These are phyloP conservation scores for Labeo rohita DNA, from an alignment of 2,113 vertebrate genomes.

Conservation along the genomic window DNA sequence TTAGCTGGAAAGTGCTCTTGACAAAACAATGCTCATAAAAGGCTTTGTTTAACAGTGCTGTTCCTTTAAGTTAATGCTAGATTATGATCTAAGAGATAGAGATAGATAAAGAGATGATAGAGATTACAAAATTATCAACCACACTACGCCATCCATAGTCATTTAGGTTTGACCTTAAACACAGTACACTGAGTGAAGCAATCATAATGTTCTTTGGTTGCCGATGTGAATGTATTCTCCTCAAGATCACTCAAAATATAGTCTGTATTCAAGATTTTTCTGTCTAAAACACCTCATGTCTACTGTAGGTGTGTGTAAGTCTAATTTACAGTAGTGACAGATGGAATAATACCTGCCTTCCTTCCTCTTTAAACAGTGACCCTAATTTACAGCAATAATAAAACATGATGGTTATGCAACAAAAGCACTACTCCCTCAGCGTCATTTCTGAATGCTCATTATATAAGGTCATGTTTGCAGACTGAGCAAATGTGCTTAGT, in stretches of 20 bases:
- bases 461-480: slow-evolving; percentile 34
- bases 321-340: background rate
- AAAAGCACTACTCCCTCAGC: background rate
- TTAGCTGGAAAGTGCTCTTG: background rate
- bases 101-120: background rate
- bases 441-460: slow-evolving; percentile 2
- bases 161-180: background rate
- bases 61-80: background rate
- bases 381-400: slow-evolving; percentile 12
- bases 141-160: background rate
- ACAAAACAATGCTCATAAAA: background rate
- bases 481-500: background rate
- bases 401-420: background rate
- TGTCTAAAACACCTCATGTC: background rate
- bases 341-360: background rate
- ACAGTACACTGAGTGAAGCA: background rate
- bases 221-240: background rate
- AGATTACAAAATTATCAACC: background rate
- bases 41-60: background rate
- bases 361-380: background rate
- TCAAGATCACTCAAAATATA: slow-evolving; percentile 1
- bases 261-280: background rate
- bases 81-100: background rate
- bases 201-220: background rate
- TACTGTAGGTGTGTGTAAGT: background rate